phyloP scores from a whole-genome alignment of 2,888 invertebrate genomes.

The Diaperis boleti region DNA sequence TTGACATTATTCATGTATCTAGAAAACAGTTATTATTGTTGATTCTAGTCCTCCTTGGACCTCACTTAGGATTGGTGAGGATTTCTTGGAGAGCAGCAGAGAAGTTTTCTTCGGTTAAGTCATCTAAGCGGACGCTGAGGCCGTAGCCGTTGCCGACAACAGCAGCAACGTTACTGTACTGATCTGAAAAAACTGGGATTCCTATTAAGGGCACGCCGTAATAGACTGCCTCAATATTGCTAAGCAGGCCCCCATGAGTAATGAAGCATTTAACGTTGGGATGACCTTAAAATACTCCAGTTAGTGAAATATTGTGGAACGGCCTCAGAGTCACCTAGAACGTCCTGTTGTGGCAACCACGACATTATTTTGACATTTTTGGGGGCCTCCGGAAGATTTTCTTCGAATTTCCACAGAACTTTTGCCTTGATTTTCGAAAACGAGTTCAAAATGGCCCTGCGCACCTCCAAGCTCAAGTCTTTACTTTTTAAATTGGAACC shows the following conservation, averaged over 20 bases:
- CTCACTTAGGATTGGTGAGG: slow-evolving; percentile 55
- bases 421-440: slow-evolving; percentile 70
- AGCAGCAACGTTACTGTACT: slow-evolving; percentile 66
- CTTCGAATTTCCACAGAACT: slow-evolving; percentile 69
- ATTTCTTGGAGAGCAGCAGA: slow-evolving; percentile 53
- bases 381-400: slow-evolving; percentile 59
- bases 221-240: slow-evolving; percentile 66
- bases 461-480: slow-evolving; percentile 63
- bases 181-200: slow-evolving; percentile 68
- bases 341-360: slow-evolving; percentile 56
- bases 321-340: slow-evolving; percentile 29
- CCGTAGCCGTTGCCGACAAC: slow-evolving; percentile 65
- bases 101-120: slow-evolving; percentile 59
- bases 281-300: slow-evolving; percentile 61
- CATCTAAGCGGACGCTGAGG: slow-evolving; percentile 58
- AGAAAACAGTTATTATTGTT: background rate
- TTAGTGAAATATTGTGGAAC: background rate
- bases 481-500: slow-evolving; percentile 71
- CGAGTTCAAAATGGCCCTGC: slow-evolving; percentile 69
- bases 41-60: background rate
- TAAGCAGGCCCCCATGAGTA: slow-evolving; percentile 67
- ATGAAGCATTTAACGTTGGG: slow-evolving; percentile 65
- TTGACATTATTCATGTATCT: slow-evolving; percentile 41
- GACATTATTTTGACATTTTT: slow-evolving; percentile 63
- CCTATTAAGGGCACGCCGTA: slow-evolving; percentile 67